A percentile compares a stretch with the other conserved stretches of the same genome.
phyloP scores from a whole-genome alignment of 1,140 invertebrate species.

The Psilanteris sp. region DNA sequence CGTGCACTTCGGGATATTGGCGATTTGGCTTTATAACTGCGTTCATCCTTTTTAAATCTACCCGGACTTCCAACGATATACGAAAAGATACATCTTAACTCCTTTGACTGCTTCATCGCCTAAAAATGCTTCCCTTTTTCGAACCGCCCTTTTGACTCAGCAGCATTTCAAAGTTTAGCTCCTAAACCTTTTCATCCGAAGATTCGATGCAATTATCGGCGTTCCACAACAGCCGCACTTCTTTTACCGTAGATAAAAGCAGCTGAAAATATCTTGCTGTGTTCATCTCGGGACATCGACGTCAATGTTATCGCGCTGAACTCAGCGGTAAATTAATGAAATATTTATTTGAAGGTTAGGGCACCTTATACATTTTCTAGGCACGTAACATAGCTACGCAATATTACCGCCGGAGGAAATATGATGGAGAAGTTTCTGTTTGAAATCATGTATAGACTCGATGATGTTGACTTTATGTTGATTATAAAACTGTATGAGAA shows the following conservation, averaged over 20 bases:
- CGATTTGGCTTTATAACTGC: constrained; percentile 11
- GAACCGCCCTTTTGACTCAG: constrained; percentile 21
- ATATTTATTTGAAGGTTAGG: constrained; percentile 45
- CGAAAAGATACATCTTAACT: constrained; percentile 39
- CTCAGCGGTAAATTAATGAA: constrained; percentile 49
- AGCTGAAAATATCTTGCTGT: constrained; percentile 35
- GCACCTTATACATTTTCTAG: constrained; percentile 18
- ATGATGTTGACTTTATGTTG: too few relatives aligned
- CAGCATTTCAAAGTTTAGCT: constrained; percentile 28
- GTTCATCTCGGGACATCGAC: constrained; percentile 3
- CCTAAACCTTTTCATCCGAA: constrained; percentile 36
- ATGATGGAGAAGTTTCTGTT: constrained; percentile 12
- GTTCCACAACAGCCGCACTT: constrained; percentile 18
- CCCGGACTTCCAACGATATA: constrained; percentile 39
- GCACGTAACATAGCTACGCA: constrained; percentile 8
- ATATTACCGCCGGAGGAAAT: constrained; percentile 13
- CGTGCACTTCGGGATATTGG: constrained; percentile 3
- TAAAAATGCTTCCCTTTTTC: constrained; percentile 44
- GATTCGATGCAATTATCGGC: constrained; percentile 52
- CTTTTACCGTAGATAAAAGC: constrained; percentile 26
- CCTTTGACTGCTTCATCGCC: constrained; percentile 21
- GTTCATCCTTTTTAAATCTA: constrained; percentile 24
- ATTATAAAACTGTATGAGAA: too few relatives aligned
- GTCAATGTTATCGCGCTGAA: constrained; percentile 21
- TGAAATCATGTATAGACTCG: constrained; percentile 13